phyloP scores from a whole-genome alignment of 2,888 invertebrate species.

The Caenorhabditis panamensis region DNA sequence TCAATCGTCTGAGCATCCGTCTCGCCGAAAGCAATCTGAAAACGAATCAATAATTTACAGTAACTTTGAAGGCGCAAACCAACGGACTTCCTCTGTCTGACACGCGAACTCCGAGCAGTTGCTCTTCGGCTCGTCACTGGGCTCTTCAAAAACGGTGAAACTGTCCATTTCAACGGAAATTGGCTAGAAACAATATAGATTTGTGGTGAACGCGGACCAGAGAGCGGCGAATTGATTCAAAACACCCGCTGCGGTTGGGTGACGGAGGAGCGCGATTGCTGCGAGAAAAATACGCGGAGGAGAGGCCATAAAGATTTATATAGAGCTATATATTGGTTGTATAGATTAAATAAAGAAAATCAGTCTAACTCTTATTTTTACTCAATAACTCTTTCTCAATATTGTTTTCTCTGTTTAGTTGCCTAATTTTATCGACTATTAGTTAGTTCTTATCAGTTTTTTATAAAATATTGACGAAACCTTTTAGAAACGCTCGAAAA shows the following conservation, averaged over 20 bases:
- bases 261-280: constrained; percentile 46
- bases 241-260: constrained; percentile 39
- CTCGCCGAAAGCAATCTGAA: constrained; percentile 16
- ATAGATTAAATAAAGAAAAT: too few relatives aligned
- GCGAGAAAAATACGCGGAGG: neutral
- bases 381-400: too few relatives aligned
- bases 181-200: neutral
- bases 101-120: constrained; percentile 27
- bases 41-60: neutral
- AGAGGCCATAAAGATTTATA: too few relatives aligned
- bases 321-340: too few relatives aligned
- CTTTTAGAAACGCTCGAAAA: too few relatives aligned
- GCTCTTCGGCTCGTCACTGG: neutral
- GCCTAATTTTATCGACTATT: too few relatives aligned
- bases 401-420: too few relatives aligned
- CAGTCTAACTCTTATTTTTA: too few relatives aligned
- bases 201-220: neutral
- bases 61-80: neutral
- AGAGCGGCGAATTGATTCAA: constrained; percentile 27
- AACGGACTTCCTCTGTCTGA: constrained; percentile 49
- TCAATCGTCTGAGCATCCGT: constrained; percentile 13
- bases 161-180: constrained; percentile 18
- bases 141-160: constrained; percentile 42
- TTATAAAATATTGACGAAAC: too few relatives aligned
- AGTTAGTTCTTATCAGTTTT: too few relatives aligned